These are phyloP conservation scores for Lepidocolaptes lacrymiger DNA, from an alignment of 2,797 vertebrate species.

Conservation along the genomic window DNA sequence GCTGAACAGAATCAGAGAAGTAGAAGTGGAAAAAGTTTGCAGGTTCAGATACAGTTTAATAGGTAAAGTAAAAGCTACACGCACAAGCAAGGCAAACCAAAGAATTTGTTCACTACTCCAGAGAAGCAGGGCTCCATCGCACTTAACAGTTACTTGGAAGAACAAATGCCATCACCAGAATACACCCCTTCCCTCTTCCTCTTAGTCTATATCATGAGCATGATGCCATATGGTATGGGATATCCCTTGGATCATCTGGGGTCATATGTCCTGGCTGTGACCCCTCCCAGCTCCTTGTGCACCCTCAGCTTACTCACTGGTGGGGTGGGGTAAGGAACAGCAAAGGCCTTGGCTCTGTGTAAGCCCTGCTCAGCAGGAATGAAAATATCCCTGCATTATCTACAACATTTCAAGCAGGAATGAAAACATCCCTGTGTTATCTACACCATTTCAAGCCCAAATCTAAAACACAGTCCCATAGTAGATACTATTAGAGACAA, in stretches of 20 bases:
- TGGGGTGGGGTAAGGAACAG: neutral
- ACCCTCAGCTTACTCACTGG: accelerated
- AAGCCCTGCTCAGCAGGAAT: neutral
- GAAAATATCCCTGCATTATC: neutral
- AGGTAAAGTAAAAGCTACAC: neutral
- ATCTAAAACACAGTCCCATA: neutral
- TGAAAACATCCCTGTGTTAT: neutral
- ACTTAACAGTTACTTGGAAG: neutral
- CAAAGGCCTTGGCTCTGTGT: neutral
- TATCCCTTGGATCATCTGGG: neutral
- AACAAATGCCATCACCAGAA: neutral
- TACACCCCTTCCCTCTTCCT: neutral
- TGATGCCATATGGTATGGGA: too few relatives aligned
- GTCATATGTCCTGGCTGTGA: neutral
- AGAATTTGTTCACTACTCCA: neutral
- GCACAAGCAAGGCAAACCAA: neutral
- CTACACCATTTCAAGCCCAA: neutral
- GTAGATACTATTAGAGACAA: neutral
- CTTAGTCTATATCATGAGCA: neutral
- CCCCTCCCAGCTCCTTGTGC: too few relatives aligned
- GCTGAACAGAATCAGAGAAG: neutral
- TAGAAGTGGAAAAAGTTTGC: neutral
- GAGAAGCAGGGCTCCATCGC: neutral
- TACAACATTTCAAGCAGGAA: neutral
- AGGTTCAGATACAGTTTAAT: neutral